Percentiles rank a stretch among this genome's conserved stretches.
Evolutionary conservation across 2,113 vertebrate species (phyloP).

Genomic region (Piliocolobus tephrosceles): DNA sequence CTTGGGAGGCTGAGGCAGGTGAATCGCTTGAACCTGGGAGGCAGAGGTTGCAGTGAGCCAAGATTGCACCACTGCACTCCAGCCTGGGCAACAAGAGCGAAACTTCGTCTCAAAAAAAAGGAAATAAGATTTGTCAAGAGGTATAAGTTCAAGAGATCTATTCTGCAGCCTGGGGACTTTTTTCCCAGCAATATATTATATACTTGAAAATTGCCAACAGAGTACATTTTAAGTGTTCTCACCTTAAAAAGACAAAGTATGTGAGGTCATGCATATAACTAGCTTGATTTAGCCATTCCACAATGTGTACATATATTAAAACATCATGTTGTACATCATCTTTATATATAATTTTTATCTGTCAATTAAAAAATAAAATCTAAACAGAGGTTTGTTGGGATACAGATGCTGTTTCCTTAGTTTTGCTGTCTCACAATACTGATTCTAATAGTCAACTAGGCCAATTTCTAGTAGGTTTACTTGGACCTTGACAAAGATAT

Average conservation of each 20-base stretch:
- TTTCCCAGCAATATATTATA: background rate
- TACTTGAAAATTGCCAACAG: background rate
- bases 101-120: too few species aligned
- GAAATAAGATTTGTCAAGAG: background rate
- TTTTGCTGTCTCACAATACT: background rate
- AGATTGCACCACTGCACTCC: too few species aligned
- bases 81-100: too few species aligned
- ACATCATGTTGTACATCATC: background rate
- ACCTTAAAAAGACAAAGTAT: background rate
- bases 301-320: background rate
- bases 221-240: background rate
- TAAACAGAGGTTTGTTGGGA: background rate
- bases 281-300: background rate
- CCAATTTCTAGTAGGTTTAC: background rate
- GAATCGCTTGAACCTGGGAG: too few species aligned
- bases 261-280: background rate
- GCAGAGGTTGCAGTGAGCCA: too few species aligned
- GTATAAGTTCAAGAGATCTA: background rate
- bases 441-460: background rate
- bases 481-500: background rate
- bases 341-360: background rate
- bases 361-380: background rate
- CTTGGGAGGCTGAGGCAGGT: too few species aligned
- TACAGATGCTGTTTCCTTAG: background rate
- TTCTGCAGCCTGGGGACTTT: background rate